These are phyloP conservation scores for Drosophila sproati DNA, from an alignment of 1,140 invertebrate genomes.

Conservation along the genomic window DNA sequence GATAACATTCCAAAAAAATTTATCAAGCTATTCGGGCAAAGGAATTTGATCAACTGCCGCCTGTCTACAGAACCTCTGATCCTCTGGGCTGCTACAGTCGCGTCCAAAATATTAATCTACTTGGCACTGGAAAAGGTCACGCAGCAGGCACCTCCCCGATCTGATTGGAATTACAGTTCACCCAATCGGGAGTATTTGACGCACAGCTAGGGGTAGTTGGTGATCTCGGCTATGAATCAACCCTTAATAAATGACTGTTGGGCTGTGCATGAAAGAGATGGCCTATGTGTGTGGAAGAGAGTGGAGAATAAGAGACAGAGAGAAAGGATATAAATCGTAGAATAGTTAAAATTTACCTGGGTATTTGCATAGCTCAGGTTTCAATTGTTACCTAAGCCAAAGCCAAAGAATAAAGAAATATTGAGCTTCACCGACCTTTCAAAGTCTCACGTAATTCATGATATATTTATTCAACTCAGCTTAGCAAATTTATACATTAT, in stretches of 20 bases:
- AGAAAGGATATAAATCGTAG: neutral
- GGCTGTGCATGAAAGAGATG: constrained; percentile 26
- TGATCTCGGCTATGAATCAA: constrained; percentile 53
- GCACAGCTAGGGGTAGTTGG: constrained; percentile 39
- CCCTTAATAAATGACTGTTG: constrained; percentile 25
- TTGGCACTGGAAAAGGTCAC: constrained; percentile 44
- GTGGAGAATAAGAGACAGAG: neutral
- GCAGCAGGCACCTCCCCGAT: constrained; percentile 54
- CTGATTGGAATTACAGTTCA: constrained; percentile 54
- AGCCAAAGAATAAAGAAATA: neutral
- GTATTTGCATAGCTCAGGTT: constrained; percentile 37
- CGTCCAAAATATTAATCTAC: constrained; percentile 50
- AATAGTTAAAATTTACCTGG: neutral
- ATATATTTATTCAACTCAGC: neutral
- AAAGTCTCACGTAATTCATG: too few relatives aligned
- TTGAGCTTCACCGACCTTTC: neutral
- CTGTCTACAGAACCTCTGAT: neutral
- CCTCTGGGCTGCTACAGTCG: constrained; percentile 37
- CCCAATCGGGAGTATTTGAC: constrained; percentile 43
- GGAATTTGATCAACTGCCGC: constrained; percentile 49
- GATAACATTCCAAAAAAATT: neutral
- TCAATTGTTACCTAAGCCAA: constrained; percentile 5
- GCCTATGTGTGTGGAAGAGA: neutral
- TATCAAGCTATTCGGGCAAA: constrained; percentile 4
- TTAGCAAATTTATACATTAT: neutral